Conservation (phyloP, 1,140 invertebrate species). For the Lasioglossum baleicum region DNA sequence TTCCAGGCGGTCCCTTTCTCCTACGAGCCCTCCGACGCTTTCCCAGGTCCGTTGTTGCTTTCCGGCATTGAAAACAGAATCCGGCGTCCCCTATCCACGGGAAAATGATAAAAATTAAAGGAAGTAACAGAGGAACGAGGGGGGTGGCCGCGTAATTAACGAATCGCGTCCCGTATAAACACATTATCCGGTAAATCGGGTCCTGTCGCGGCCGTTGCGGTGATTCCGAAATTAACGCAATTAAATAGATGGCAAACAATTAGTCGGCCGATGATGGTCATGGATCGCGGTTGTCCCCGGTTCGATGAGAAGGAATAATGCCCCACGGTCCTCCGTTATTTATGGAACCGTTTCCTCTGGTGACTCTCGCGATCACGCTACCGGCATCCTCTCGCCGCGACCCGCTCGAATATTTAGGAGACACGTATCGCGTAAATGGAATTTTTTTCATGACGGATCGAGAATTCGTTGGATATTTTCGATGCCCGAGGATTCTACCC, state of each 20-base stretch:
- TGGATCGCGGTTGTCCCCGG: not conserved
- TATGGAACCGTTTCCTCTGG: not conserved
- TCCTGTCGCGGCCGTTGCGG: slow-evolving; percentile 23
- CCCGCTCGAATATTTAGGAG: too few species aligned
- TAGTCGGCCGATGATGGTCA: slow-evolving; percentile 21
- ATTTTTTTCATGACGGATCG: too few species aligned
- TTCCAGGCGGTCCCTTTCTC: not conserved
- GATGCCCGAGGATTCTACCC: too few species aligned
- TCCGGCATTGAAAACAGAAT: not conserved
- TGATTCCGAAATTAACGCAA: slow-evolving; percentile 49
- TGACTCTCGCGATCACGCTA: too few species aligned
- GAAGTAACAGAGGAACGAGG: not conserved
- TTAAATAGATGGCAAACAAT: slow-evolving; percentile 43
- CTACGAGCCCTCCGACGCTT: not conserved
- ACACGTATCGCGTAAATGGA: too few species aligned
- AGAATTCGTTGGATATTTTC: too few species aligned
- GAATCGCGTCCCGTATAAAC: slow-evolving; percentile 26
- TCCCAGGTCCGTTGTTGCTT: not conserved
- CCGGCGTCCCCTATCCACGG: too few species aligned
- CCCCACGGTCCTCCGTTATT: not conserved
- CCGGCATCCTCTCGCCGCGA: too few species aligned
- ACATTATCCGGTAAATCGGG: slow-evolving; percentile 26
- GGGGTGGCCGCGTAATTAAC: not conserved
- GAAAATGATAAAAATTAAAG: slow-evolving; percentile 20
- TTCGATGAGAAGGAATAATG: not conserved